These are phyloP conservation scores for Phallusia fumigata DNA, from an alignment of 23 tunicate species.

Conservation along the genomic window DNA sequence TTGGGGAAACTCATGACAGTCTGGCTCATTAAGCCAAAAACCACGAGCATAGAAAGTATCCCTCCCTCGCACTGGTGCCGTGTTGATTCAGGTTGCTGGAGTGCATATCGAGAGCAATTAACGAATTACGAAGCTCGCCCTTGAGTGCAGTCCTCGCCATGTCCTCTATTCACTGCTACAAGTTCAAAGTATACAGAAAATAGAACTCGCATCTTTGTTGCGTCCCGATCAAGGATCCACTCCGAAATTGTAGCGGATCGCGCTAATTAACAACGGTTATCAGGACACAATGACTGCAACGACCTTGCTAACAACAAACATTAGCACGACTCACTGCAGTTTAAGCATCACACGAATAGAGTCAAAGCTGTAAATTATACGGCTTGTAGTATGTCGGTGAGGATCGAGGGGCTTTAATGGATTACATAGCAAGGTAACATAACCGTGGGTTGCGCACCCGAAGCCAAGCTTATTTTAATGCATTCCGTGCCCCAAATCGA, in stretches of 20 bases:
- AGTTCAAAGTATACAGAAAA: constrained; percentile 1
- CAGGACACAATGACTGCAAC: background rate
- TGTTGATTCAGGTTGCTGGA: constrained; percentile 1
- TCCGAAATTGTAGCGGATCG: background rate
- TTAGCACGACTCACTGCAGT: too few relatives aligned
- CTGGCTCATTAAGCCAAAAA: constrained; percentile 9
- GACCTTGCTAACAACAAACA: background rate
- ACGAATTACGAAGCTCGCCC: background rate
- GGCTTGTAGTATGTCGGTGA: background rate
- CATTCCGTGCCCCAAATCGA: constrained; percentile 14
- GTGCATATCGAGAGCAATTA: constrained; percentile 9
- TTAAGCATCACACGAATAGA: background rate
- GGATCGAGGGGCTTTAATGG: background rate
- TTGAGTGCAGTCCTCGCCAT: background rate
- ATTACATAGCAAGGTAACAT: background rate
- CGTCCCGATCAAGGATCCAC: constrained; percentile 8
- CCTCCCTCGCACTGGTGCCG: background rate
- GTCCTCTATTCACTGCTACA: background rate
- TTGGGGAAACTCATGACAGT: background rate
- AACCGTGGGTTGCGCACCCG: background rate
- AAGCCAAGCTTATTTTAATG: background rate
- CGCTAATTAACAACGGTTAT: constrained; percentile 13
- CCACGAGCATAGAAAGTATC: constrained; percentile 10
- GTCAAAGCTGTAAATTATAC: background rate
- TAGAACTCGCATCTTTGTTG: constrained; percentile 2